These are phyloP conservation scores for Brachyistius frenatus DNA, from an alignment of 2,113 vertebrate genomes.

Conservation along the genomic window DNA sequence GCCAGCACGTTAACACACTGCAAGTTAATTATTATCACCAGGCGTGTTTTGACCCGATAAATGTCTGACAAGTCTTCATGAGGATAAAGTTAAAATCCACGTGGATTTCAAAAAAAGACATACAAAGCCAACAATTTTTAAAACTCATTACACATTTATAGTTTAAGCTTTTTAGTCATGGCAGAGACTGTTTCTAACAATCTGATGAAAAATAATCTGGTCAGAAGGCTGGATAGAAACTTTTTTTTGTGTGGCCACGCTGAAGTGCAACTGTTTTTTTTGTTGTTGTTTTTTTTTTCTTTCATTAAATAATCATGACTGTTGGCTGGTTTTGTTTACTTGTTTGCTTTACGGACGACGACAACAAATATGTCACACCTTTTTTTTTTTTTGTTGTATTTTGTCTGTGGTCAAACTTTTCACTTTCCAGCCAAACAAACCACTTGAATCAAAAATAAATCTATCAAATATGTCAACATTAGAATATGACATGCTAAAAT, in stretches of 20 bases:
- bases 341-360: not conserved
- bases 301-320: too few relatives aligned
- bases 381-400: not conserved
- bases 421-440: not conserved
- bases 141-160: not conserved
- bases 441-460: not conserved
- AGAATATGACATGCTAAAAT: not conserved
- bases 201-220: not conserved
- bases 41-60: conserved; percentile 12
- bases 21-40: conserved; percentile 29
- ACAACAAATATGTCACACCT: not conserved
- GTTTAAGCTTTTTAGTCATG: not conserved
- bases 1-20: conserved; percentile 35
- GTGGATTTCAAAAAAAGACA: not conserved
- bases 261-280: not conserved
- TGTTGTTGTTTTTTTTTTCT: not conserved
- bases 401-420: conserved; percentile 37
- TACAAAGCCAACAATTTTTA: not conserved
- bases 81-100: conserved; percentile 2
- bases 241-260: conserved; percentile 12
- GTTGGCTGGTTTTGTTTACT: not conserved
- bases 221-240: not conserved
- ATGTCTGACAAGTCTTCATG: not conserved
- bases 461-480: not conserved
- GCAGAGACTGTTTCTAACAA: not conserved